These are phyloP conservation scores for Papilio protenor DNA, from an alignment of 2,888 invertebrate species.

Conservation along the genomic window DNA sequence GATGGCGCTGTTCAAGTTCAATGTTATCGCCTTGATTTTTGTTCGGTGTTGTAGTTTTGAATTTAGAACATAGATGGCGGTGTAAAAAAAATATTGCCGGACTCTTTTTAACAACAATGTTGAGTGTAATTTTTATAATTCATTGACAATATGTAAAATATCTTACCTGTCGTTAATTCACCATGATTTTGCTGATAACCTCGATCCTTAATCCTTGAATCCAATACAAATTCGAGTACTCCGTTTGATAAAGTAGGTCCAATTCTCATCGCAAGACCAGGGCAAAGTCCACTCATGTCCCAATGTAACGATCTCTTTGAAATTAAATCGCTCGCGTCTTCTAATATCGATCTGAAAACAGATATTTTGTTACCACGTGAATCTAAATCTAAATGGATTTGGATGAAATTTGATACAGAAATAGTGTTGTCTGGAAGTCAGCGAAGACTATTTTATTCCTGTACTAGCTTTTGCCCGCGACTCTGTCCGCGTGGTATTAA, in stretches of 20 bases:
- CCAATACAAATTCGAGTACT: constrained; percentile 89
- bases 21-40: constrained; percentile 52
- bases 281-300: constrained; percentile 89
- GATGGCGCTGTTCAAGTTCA: constrained; percentile 67
- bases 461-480: no score
- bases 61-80: constrained; percentile 61
- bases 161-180: constrained; percentile 86
- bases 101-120: no score
- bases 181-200: constrained; percentile 79
- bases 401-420: neutral
- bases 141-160: neutral
- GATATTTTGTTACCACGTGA: neutral
- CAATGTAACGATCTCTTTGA: constrained; percentile 89
- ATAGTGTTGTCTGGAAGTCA: no score
- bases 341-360: constrained; percentile 83
- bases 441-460: neutral
- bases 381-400: neutral
- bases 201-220: constrained; percentile 83
- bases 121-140: neutral
- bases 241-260: constrained; percentile 90
- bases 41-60: constrained; percentile 49
- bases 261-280: constrained; percentile 89
- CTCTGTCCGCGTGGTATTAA: no score
- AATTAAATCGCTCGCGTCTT: constrained; percentile 87
- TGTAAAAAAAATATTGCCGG: constrained; percentile 20